A percentile compares a stretch with the other conserved stretches of the same genome.
Conservation (phyloP, 2,888 invertebrate species). For the Ichneumoninae sp. region DNA sequence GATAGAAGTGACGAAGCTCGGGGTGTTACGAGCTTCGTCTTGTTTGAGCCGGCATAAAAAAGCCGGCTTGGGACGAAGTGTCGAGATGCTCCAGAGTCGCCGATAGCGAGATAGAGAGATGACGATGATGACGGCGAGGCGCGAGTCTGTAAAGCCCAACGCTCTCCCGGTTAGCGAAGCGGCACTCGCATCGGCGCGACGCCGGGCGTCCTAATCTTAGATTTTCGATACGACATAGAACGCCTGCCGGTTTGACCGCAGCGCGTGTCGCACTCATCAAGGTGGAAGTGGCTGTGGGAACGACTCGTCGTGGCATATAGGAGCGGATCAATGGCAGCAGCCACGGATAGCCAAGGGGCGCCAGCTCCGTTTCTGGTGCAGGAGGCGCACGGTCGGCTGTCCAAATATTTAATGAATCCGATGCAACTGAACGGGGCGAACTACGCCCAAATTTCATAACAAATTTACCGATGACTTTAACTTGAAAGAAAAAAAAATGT, state of each 20-base stretch:
- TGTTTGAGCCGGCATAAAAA: slow-evolving; percentile 35
- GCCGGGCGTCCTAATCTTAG: slow-evolving; percentile 74
- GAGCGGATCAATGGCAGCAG: slow-evolving; percentile 73
- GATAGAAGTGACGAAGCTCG: slow-evolving; percentile 40
- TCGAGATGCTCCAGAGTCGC: slow-evolving; percentile 6
- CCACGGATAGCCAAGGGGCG: slow-evolving; percentile 45
- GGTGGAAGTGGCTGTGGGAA: slow-evolving; percentile 69
- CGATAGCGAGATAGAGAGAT: slow-evolving; percentile 53
- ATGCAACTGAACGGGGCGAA: slow-evolving; percentile 33
- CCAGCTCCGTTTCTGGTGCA: slow-evolving; percentile 52
- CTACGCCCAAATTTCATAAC: neutral
- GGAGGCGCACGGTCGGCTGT: slow-evolving; percentile 55
- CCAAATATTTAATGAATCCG: slow-evolving; percentile 49
- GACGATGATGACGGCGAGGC: neutral
- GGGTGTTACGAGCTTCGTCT: slow-evolving; percentile 44
- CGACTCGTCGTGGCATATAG: slow-evolving; percentile 69
- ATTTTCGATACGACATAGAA: slow-evolving; percentile 72
- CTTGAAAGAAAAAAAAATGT: neutral
- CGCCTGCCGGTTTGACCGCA: slow-evolving; percentile 68
- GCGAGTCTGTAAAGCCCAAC: slow-evolving; percentile 35
- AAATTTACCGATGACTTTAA: neutral
- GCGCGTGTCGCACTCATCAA: slow-evolving; percentile 70
- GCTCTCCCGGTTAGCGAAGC: slow-evolving; percentile 63
- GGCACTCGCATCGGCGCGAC: slow-evolving; percentile 45
- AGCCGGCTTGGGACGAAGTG: slow-evolving; percentile 20